Evolutionary conservation across 2,888 invertebrate species (phyloP).

Genomic region (Allacma fusca): DNA sequence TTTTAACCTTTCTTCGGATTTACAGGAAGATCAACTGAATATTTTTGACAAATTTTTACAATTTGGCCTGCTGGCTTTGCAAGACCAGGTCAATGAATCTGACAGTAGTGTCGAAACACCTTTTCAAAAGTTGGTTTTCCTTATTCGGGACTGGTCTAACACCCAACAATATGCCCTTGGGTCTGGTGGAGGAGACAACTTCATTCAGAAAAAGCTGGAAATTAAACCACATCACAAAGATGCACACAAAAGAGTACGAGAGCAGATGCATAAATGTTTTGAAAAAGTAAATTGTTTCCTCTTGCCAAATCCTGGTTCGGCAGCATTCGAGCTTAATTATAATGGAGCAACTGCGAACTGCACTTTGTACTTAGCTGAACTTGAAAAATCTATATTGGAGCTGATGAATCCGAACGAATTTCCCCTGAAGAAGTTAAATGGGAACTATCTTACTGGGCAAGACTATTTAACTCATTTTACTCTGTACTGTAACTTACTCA

Average conservation of each 20-base stretch:
- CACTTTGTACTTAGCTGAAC: neutral
- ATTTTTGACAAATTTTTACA: conserved; percentile 43
- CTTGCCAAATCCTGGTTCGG: conserved; percentile 85
- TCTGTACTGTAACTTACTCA: neutral
- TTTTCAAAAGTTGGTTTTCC: conserved; percentile 86
- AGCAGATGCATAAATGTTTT: conserved; percentile 94
- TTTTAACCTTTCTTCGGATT: conserved; percentile 45
- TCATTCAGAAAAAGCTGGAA: conserved; percentile 84
- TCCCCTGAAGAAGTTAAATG: neutral
- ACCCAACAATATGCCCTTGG: conserved; percentile 91
- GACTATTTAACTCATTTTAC: conserved; percentile 7
- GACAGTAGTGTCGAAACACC: conserved; percentile 74
- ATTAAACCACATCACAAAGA: conserved; percentile 93
- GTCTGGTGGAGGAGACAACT: conserved; percentile 82
- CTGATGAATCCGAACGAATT: neutral
- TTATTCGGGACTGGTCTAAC: conserved; percentile 97
- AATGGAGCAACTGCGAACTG: conserved; percentile 35
- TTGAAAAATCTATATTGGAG: neutral
- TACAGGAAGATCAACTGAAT: conserved; percentile 44
- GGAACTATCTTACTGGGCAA: neutral
- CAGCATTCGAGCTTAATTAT: conserved; percentile 42
- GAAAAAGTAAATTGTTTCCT: conserved; percentile 93
- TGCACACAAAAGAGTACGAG: conserved; percentile 81
- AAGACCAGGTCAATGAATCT: conserved; percentile 10
- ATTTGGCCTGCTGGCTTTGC: conserved; percentile 42